Percentiles rank a stretch among this genome's conserved stretches.
These are phyloP conservation scores for Polyommatus iphigenia DNA, from an alignment of 2,888 invertebrate genomes.

Conservation along the genomic window DNA sequence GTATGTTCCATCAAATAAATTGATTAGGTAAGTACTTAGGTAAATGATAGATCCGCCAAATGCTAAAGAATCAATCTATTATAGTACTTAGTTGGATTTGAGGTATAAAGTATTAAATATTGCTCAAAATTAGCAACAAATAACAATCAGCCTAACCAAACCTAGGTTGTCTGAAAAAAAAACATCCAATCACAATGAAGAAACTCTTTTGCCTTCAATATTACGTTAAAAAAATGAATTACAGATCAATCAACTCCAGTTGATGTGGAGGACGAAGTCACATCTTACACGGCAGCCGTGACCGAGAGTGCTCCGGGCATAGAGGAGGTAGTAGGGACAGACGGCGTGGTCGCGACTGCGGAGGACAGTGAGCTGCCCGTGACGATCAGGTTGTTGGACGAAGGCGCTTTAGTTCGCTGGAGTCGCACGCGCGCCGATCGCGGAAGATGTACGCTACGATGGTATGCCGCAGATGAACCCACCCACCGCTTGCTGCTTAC, in stretches of 20 bases:
- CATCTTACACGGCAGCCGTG: constrained; percentile 42
- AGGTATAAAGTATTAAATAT: too few species aligned
- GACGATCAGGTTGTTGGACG: constrained; percentile 84
- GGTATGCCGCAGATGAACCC: constrained; percentile 83
- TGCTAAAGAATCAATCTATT: too few species aligned
- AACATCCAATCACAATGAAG: neutral
- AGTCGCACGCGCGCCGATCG: constrained; percentile 81
- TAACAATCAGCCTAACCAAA: neutral
- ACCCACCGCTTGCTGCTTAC: constrained; percentile 83
- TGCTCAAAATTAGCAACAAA: too few species aligned
- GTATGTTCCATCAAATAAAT: neutral
- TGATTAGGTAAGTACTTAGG: too few species aligned
- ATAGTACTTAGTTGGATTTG: too few species aligned
- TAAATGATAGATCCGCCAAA: too few species aligned
- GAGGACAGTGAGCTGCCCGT: constrained; percentile 79
- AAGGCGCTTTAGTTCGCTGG: constrained; percentile 90
- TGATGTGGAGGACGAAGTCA: constrained; percentile 43
- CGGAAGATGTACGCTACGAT: constrained; percentile 83
- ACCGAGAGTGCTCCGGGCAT: constrained; percentile 41
- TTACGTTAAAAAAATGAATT: neutral
- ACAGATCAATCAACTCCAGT: constrained; percentile 36
- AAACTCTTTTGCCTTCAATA: neutral
- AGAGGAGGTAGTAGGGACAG: constrained; percentile 40
- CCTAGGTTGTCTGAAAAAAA: neutral
- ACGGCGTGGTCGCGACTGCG: constrained; percentile 34